A percentile compares a stretch with the other conserved stretches of the same genome.
These are phyloP conservation scores for Elmis aenea DNA, from an alignment of 2,888 invertebrate genomes.

Conservation along the genomic window DNA sequence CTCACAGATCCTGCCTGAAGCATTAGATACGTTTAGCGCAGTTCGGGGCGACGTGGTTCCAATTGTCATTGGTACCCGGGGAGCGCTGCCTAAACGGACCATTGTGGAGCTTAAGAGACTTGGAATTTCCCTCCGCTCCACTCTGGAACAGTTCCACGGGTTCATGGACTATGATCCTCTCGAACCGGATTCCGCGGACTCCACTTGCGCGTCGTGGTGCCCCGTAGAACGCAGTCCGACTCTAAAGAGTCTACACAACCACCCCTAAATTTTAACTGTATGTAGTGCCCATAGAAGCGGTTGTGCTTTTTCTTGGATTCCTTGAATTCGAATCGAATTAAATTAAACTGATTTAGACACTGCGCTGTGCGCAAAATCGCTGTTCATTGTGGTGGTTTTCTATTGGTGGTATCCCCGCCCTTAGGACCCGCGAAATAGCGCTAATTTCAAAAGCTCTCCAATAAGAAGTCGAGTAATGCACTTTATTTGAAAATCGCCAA, in stretches of 20 bases:
- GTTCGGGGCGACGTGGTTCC: constrained; percentile 32
- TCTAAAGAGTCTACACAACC: background rate
- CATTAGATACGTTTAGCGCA: constrained; percentile 12
- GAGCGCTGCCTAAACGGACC: constrained; percentile 33
- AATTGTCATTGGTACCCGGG: constrained; percentile 35
- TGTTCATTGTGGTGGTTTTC: no score
- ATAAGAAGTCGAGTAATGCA: no score
- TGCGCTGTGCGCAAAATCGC: no score
- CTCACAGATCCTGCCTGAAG: constrained; percentile 9
- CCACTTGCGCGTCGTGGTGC: constrained; percentile 1
- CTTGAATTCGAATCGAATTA: no score
- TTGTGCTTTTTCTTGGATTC: no score
- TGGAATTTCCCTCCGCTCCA: constrained; percentile 29
- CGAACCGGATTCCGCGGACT: constrained; percentile 2
- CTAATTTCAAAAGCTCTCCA: no score
- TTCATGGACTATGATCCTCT: constrained; percentile 31
- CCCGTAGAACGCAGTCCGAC: background rate
- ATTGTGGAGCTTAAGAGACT: constrained; percentile 21
- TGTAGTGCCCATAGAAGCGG: no score
- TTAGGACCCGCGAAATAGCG: no score
- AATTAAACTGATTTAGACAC: no score
- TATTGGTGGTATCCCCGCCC: no score
- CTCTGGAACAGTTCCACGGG: constrained; percentile 29
- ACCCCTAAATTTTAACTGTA: background rate
- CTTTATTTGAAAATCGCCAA: no score